Conservation (phyloP, 2,888 invertebrate species). For the Syrphus vitripennis region DNA sequence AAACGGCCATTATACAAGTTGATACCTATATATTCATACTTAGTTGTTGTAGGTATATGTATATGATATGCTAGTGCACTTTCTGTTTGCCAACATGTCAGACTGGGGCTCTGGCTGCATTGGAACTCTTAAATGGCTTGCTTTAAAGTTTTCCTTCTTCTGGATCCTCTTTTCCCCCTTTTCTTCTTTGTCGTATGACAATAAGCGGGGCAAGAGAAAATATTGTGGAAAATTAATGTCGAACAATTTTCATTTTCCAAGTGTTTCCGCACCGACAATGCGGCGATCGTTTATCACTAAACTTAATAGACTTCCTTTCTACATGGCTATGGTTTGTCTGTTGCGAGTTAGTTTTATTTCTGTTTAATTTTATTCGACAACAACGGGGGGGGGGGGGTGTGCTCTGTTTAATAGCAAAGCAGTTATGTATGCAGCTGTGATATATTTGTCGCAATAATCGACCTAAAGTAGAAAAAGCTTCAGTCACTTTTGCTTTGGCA, state of each 20-base stretch:
- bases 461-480: background rate
- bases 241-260: slow-evolving; percentile 70
- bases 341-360: slow-evolving; percentile 3
- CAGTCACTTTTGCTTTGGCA: background rate
- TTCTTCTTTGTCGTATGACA: background rate
- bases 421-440: background rate
- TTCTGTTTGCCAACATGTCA: slow-evolving; percentile 51
- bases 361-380: slow-evolving; percentile 12
- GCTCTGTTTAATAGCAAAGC: background rate
- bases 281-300: slow-evolving; percentile 69
- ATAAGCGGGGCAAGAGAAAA: background rate
- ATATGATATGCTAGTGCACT: slow-evolving; percentile 45
- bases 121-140: background rate
- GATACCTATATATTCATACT: background rate
- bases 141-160: background rate
- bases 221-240: slow-evolving; percentile 56
- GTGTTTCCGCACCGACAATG: slow-evolving; percentile 71
- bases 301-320: slow-evolving; percentile 69
- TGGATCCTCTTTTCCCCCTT: background rate
- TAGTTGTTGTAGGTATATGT: background rate
- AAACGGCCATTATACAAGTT: slow-evolving; percentile 54
- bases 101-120: background rate
- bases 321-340: background rate
- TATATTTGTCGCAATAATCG: background rate
- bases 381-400: background rate